Base-by-base conservation (phyloP, 2,888 invertebrate species). In the Peribatodes rhomboidaria region DNA sequence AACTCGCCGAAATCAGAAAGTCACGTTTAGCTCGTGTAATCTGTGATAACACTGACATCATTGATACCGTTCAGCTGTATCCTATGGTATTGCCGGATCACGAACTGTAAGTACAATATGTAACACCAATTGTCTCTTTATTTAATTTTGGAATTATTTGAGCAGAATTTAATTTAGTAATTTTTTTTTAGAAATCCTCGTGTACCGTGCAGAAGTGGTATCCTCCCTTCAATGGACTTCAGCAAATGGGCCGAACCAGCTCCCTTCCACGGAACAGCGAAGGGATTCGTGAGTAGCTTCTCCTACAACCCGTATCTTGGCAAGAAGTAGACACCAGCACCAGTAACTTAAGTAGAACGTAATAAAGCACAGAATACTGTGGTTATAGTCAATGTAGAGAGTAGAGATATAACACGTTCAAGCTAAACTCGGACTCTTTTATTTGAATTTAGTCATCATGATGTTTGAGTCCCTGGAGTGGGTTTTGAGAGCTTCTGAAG, bases 51-150 rank as follows among this genome's bases (percentile, higher is more conserved):
- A 98, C 98, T 0, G 98, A 98, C 85, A 94, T 98, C 71, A 98
- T 98, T 72, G 98, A 98, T 81, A 97, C 97, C 10, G 96, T 97
- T 70, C 98, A 98, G 86, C 94, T 98, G 13, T 98, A 98, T 87
- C 98, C 98, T 0, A 97, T 98, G 97, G 97, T 98, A 33, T 90
- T 98, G 78, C 97, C 98, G 2, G 98, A 98, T 90, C 98, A 98
- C 83, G 97, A 98, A 94, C 95, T 98, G 98, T 98, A 94, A 96
- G 97, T 95, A 16, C n/a, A n/a, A n/a, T n/a, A n/a, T n/a, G n/a
- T n/a, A n/a, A n/a, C n/a, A n/a, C n/a, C n/a, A n/a, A n/a, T n/a
- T n/a, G n/a, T n/a, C n/a, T n/a, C n/a, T n/a, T n/a, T n/a, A n/a
- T n/a, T n/a, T n/a, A n/a, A n/a, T n/a, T n/a, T n/a, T n/a, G n/a